Conservation (phyloP, 2,888 invertebrate species). For the Heteropelma amictum region DNA sequence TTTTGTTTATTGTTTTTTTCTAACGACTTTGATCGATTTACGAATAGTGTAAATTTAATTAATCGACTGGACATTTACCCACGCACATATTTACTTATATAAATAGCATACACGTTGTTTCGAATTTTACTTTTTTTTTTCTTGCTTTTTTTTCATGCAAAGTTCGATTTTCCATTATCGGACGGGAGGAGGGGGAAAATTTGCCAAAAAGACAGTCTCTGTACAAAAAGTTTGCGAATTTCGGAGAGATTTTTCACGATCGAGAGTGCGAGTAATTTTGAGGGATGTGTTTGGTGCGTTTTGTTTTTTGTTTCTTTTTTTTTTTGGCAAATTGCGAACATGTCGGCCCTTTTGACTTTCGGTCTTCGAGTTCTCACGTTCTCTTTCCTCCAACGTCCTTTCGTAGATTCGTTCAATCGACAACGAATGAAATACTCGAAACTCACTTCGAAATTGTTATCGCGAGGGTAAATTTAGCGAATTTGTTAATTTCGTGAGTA, state of each 20-base stretch:
- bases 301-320: too few species aligned
- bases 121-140: conserved; percentile 1
- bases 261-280: too few species aligned
- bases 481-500: conserved; percentile 41
- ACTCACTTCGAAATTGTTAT: conserved; percentile 40
- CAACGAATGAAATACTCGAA: background rate
- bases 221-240: too few species aligned
- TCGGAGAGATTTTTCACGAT: too few species aligned
- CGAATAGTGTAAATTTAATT: conserved; percentile 14
- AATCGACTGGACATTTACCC: conserved; percentile 22
- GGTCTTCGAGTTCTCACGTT: too few species aligned
- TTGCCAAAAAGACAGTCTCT: too few species aligned
- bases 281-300: too few species aligned
- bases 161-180: background rate
- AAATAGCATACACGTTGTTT: conserved; percentile 10
- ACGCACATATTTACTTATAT: conserved; percentile 46
- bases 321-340: too few species aligned
- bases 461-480: conserved; percentile 17
- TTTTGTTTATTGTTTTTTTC: background rate
- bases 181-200: too few species aligned
- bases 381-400: too few species aligned
- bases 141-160: background rate
- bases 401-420: too few species aligned
- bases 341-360: too few species aligned
- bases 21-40: conserved; percentile 12